Base-by-base conservation (phyloP, 2,797 vertebrate species). In the Rachycentron canadum region DNA sequence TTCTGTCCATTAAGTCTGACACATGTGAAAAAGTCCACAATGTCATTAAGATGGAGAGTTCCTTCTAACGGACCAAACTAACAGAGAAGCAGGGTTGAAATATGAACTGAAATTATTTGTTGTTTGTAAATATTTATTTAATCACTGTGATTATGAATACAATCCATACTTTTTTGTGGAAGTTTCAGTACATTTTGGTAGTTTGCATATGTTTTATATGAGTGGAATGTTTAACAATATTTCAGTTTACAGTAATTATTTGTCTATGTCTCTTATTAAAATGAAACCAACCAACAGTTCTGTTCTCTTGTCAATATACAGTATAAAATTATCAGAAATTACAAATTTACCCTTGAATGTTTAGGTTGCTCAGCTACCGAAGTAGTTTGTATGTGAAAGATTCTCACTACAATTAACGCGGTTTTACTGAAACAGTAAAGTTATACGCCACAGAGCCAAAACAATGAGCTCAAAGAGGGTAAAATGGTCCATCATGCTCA, bases 11-110 rank as follows among this genome's bases (percentile, higher is more conserved):
- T 16, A 82, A 73, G 17, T 40, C 81, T 4, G 72, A 78, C 14
- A 38, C 9, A 12, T 87, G 82, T 1, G 73, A 66, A 19, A 82
- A 83, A 52, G 30, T 4, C 19, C 65, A 66, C 49, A 69, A 82
- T 3, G 30, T 49, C 1, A 14, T n/a, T 3, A 89, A 93, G 70
- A 90, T 82, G 38, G 93, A 95, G 77, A 95, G 87, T 52, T 88
- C 83, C 7, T 88, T 94, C 26, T 95, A 76, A 89, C 7, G 30
- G 14, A 36, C 69, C 21, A 52, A 26, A 32, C 8, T 16, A 8
- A 17, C 40, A 3, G 7, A 45, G 41, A 55, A 45, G 17, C 57
- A 69, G 7, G 32, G n/a, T 73, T 43, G 4, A 61, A 23, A 45
- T 69, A 36, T 23, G 8, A 57, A 78, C 25, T 49, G 1, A 38